These are phyloP conservation scores for Philaenus spumarius DNA, from an alignment of 1,140 invertebrate genomes.

Conservation along the genomic window DNA sequence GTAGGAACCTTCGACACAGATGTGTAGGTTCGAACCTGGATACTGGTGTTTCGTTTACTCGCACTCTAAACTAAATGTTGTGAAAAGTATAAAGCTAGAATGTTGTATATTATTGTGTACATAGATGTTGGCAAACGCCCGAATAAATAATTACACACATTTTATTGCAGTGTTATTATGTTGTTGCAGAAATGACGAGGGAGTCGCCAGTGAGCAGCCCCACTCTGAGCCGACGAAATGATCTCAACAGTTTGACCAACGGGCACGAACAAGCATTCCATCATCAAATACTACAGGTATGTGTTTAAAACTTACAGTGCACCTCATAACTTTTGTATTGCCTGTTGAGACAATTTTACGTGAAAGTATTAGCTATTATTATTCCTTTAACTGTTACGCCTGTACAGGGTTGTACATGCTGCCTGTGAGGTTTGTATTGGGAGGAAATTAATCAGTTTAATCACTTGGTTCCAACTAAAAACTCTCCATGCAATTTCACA, in stretches of 20 bases:
- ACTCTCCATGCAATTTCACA: too few relatives aligned
- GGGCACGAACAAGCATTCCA: slow-evolving; percentile 46
- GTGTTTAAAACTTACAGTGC: neutral
- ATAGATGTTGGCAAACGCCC: too few relatives aligned
- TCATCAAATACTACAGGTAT: slow-evolving; percentile 42
- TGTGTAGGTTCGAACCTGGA: too few relatives aligned
- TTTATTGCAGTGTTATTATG: slow-evolving; percentile 3
- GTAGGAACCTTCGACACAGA: too few relatives aligned
- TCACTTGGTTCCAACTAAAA: too few relatives aligned
- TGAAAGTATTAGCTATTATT: neutral
- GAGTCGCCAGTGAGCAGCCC: slow-evolving; percentile 47
- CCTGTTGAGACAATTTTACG: too few relatives aligned
- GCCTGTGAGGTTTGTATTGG: neutral
- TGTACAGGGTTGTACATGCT: neutral
- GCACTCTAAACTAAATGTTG: too few relatives aligned
- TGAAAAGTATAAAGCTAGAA: too few relatives aligned
- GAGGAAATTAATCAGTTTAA: neutral
- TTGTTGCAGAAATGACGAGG: slow-evolving; percentile 47
- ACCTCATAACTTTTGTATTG: neutral
- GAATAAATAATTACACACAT: too few relatives aligned
- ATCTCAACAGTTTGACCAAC: slow-evolving; percentile 36
- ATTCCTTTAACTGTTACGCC: neutral
- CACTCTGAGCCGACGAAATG: slow-evolving; percentile 43
- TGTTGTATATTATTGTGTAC: too few relatives aligned
- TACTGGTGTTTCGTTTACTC: too few relatives aligned